These are phyloP conservation scores for Bos indicus DNA, from an alignment of 2,113 vertebrate genomes.

Conservation along the genomic window DNA sequence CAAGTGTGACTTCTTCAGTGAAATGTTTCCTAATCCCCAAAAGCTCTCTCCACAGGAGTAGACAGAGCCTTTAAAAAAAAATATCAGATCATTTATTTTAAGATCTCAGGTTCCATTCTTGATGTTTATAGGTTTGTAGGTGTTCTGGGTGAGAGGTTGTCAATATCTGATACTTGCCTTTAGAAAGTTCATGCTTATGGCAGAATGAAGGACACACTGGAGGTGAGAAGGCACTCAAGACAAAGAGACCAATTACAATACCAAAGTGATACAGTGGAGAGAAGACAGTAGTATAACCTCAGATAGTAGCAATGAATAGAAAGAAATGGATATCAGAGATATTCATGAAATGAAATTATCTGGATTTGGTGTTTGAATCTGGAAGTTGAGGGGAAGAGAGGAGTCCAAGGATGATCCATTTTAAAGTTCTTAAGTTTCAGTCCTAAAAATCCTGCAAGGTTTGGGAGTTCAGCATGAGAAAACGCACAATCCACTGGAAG, in stretches of 20 bases:
- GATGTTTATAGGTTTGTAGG: background rate
- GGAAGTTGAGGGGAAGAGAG: background rate
- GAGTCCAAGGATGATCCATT: background rate
- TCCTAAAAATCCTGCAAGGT: slow-evolving; percentile 19
- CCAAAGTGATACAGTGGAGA: background rate
- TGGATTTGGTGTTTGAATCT: background rate
- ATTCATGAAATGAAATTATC: background rate
- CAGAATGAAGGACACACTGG: background rate
- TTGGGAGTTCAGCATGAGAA: slow-evolving; percentile 18
- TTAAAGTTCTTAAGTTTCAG: slow-evolving; percentile 16
- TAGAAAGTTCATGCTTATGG: background rate
- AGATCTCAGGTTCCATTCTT: background rate
- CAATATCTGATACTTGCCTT: background rate
- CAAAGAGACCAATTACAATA: background rate
- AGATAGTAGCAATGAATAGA: background rate
- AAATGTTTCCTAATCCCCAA: background rate
- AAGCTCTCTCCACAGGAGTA: background rate
- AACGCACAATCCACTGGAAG: background rate
- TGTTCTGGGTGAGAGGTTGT: background rate
- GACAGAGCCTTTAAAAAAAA: background rate
- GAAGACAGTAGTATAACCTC: background rate
- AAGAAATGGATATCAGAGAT: slow-evolving; percentile 7
- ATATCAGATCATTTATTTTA: background rate
- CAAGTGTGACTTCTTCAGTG: background rate
- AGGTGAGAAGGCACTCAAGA: background rate